Evolutionary conservation across 2,797 vertebrate genomes (phyloP).

Genomic region (Chelmon rostratus): DNA sequence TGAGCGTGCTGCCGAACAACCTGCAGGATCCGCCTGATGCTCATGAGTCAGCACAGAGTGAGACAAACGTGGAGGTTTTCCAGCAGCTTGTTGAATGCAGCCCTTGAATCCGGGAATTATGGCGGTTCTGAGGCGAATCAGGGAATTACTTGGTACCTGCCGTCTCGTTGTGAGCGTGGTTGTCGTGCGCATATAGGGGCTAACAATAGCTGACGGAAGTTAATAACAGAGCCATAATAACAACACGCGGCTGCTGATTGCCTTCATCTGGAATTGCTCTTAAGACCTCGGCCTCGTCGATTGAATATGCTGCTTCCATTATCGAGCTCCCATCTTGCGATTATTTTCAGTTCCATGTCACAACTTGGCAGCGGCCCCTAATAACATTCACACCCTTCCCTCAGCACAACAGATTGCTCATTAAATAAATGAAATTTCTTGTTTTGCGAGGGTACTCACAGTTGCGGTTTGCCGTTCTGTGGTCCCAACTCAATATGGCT

Average conservation of each 20-base stretch:
- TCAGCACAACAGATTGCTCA: constrained; percentile 73
- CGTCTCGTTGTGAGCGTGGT: neutral
- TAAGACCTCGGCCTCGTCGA: constrained; percentile 46
- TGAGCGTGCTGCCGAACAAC: neutral
- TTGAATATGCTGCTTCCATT: constrained; percentile 51
- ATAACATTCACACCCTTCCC: constrained; percentile 58
- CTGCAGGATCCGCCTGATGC: neutral
- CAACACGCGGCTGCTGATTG: constrained; percentile 43
- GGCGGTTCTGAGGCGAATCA: neutral
- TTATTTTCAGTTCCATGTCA: constrained; percentile 58
- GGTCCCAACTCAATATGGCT: constrained; percentile 71
- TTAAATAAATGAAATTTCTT: constrained; percentile 76
- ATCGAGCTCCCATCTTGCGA: constrained; percentile 64
- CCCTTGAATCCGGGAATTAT: neutral
- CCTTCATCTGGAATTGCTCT: constrained; percentile 53
- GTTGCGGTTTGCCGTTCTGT: constrained; percentile 52
- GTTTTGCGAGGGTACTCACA: constrained; percentile 49
- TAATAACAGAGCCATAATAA: constrained; percentile 22
- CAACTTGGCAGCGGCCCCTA: constrained; percentile 54
- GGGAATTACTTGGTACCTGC: neutral
- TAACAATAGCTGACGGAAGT: constrained; percentile 18
- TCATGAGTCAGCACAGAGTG: constrained; percentile 17
- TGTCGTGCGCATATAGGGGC: neutral
- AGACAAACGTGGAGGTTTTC: constrained; percentile 4
- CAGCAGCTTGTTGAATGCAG: constrained; percentile 6